Conservation (phyloP, 2,797 vertebrate genomes). For the Chloroceryle amazona region DNA sequence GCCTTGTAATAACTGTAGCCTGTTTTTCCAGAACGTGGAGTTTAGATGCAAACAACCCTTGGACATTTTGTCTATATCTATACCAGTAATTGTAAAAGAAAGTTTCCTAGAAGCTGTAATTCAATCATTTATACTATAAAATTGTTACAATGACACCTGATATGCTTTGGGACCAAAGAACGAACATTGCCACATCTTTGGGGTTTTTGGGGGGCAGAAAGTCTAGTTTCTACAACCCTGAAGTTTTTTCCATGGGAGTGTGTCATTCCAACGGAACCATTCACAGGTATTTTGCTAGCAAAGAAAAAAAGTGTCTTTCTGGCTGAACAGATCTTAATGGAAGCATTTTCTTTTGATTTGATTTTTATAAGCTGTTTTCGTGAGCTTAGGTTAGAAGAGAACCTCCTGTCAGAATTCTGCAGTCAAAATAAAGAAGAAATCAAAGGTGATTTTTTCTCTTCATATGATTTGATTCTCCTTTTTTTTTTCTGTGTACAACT, state of each 20-base stretch:
- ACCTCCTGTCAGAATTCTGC: neutral
- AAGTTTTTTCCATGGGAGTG: neutral
- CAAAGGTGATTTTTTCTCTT: neutral
- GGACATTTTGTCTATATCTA: neutral
- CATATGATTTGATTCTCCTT: neutral
- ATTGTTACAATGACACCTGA: neutral
- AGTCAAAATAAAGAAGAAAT: neutral
- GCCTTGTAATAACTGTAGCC: neutral
- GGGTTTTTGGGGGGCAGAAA: accelerated
- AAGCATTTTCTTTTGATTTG: neutral
- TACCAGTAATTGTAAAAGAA: neutral
- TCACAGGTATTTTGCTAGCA: neutral
- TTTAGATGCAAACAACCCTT: neutral
- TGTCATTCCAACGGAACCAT: neutral
- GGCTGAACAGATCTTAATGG: neutral
- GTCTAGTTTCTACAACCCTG: neutral
- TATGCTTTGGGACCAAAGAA: neutral
- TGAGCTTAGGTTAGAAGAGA: neutral
- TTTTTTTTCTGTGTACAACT: neutral
- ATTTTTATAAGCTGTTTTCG: neutral
- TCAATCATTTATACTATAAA: neutral
- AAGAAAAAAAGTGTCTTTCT: neutral
- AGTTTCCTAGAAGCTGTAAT: neutral
- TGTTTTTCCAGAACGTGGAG: neutral
- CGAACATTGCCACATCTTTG: neutral